A percentile compares a stretch with the other conserved stretches of the same genome.
These are phyloP conservation scores for Adrianichthys oophorus DNA, from an alignment of 2,797 vertebrate species.

Conservation along the genomic window DNA sequence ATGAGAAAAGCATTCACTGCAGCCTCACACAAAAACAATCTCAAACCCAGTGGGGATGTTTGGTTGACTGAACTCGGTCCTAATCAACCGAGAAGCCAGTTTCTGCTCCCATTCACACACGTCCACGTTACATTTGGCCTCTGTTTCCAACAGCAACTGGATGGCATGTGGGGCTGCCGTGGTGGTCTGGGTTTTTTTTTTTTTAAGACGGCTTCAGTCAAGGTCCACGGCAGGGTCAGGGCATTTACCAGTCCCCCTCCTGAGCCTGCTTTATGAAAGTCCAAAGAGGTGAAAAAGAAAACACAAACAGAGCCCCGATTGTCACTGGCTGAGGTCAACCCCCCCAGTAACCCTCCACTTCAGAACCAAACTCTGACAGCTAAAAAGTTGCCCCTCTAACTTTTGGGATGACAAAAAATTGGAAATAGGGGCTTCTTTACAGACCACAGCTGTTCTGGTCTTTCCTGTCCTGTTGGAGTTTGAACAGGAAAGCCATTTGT, in stretches of 20 bases:
- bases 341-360: conserved; percentile 38
- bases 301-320: conserved; percentile 72
- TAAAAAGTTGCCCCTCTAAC: too few species aligned
- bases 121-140: conserved; percentile 18
- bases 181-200: conserved; percentile 68
- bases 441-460: conserved; percentile 54
- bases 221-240: conserved; percentile 60
- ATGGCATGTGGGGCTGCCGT: conserved; percentile 57
- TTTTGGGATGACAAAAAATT: too few species aligned
- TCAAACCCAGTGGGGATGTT: conserved; percentile 24
- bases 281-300: conserved; percentile 67
- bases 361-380: too few species aligned
- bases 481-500: conserved; percentile 65
- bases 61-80: conserved; percentile 20
- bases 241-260: conserved; percentile 62
- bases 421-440: conserved; percentile 55
- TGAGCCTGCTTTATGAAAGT: conserved; percentile 55
- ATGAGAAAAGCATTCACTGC: conserved; percentile 33
- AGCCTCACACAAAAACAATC: conserved; percentile 30
- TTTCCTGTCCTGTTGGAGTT: conserved; percentile 64
- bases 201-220: conserved; percentile 33
- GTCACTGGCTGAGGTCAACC: conserved; percentile 52
- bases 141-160: conserved; percentile 66
- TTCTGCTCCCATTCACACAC: conserved; percentile 29
- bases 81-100: conserved; percentile 17